Evolutionary conservation across 2,888 invertebrate genomes (phyloP), one percentile per base, ranked within the genome.

Genomic region (Synergus umbraculus): DNA sequence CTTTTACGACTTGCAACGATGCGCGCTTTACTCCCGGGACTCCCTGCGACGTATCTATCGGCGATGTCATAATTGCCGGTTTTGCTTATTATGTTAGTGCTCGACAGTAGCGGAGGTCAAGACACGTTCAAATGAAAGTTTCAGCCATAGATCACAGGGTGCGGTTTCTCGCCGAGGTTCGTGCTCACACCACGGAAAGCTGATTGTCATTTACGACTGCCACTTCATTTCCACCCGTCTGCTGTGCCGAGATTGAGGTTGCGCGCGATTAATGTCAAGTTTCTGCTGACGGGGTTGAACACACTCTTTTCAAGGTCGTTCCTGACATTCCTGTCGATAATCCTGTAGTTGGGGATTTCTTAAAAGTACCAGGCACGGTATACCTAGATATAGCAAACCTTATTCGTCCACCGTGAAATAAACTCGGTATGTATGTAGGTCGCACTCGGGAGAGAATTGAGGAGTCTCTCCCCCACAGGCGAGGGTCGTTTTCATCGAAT

Each of bases 21-120:
- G 63, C 76, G 46, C 58, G 67, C 58, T 76, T 80, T 79, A 54
- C 77, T 81, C 37, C 65, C 60, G 76, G 76, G 78, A 81, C 78
- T 82, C 82, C 78, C 83, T 79, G 58, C 67, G 69, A 73, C 79
- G 79, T 66, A 81, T 85, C 84, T 84, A 83, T 87, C 82, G 83
- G 82, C 85, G 84, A 90, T 87, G 87, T 89, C 89, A 90, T 90
- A 90, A 90, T 90, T 89, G 88, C 85, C 84, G 81, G 87, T 82
- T 87, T 87, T 83, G 88, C 90, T 90, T 89, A 90, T 90, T 90
- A 87, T 86, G 84, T 84, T 77, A 73, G 82, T 85, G 88, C 88
- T 88, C 84, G 83, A 85, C 87, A 83, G 88, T 90, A 89, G 88
- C 88, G 82, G 67, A 78, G 81, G 88, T 87, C 87, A 85, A 78